Evolutionary conservation across 2,888 invertebrate genomes (phyloP).

Genomic region (Polyommatus iphigenia): DNA sequence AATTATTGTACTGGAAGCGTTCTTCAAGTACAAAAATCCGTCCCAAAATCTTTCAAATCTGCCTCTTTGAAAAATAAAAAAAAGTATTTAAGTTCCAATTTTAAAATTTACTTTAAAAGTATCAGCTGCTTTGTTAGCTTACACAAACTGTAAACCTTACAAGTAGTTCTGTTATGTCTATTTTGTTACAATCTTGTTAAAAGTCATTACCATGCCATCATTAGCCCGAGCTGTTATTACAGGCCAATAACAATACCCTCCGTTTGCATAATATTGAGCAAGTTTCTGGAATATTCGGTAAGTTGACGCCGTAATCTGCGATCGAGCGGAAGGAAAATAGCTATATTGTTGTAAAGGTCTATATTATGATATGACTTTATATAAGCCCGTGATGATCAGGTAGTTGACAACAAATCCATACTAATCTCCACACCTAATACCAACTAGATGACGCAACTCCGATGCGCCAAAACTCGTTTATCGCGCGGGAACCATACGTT

Average conservation of each 20-base stretch:
- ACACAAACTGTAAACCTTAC: neutral
- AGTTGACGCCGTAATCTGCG: slow-evolving; percentile 56
- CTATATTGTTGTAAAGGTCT: neutral
- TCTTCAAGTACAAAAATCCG: too few species aligned
- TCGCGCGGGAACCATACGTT: too few species aligned
- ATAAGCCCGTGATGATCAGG: neutral
- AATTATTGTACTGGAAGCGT: too few species aligned
- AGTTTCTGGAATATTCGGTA: slow-evolving; percentile 62
- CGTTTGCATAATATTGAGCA: slow-evolving; percentile 61
- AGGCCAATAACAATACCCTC: slow-evolving; percentile 60
- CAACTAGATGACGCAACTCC: too few species aligned
- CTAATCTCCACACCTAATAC: too few species aligned
- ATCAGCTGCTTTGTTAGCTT: neutral
- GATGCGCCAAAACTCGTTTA: too few species aligned
- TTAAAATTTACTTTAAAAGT: neutral
- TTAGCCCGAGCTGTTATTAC: slow-evolving; percentile 41
- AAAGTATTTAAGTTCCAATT: neutral
- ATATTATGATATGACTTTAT: neutral
- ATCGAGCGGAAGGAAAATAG: slow-evolving; percentile 6
- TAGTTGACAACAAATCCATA: too few species aligned
- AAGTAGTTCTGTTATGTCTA: neutral
- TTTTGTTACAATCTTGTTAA: neutral
- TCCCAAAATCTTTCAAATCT: too few species aligned
- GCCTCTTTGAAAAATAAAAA: slow-evolving; percentile 34
- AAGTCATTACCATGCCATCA: neutral